These are phyloP conservation scores for Lepidonotus clava DNA, from an alignment of 2,888 invertebrate genomes.

Conservation along the genomic window DNA sequence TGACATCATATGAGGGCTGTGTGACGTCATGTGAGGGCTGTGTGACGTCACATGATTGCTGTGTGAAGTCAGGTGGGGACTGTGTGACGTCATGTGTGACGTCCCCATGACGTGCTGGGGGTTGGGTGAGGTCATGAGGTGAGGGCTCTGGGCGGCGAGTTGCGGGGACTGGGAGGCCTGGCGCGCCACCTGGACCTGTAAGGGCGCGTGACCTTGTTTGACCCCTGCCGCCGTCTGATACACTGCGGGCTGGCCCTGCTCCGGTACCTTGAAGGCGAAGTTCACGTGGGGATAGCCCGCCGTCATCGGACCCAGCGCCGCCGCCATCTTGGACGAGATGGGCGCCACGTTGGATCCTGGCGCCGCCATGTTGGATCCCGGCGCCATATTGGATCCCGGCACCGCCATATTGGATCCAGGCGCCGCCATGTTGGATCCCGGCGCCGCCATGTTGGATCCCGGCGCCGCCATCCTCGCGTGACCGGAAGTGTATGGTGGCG, in stretches of 20 bases:
- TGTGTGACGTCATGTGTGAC: slow-evolving; percentile 28
- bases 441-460: background rate
- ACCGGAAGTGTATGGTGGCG: background rate
- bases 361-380: background rate
- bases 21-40: background rate
- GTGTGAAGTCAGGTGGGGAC: background rate
- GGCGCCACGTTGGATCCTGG: background rate
- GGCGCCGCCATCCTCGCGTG: background rate
- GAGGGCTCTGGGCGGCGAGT: background rate
- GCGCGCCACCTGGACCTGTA: background rate
- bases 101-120: too few relatives aligned
- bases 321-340: background rate
- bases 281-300: background rate
- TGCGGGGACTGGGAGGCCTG: background rate
- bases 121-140: background rate
- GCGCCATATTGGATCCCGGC: background rate
- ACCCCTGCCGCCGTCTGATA: background rate
- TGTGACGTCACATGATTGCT: background rate
- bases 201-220: background rate
- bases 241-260: background rate
- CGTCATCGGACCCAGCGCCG: background rate
- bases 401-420: too few relatives aligned
- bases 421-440: slow-evolving; percentile 8
- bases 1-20: background rate
- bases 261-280: slow-evolving; percentile 41